Evolutionary conservation across 2,888 invertebrate species (phyloP), one percentile per base, ranked within the genome.

Genomic region (Sepiola atlantica): DNA sequence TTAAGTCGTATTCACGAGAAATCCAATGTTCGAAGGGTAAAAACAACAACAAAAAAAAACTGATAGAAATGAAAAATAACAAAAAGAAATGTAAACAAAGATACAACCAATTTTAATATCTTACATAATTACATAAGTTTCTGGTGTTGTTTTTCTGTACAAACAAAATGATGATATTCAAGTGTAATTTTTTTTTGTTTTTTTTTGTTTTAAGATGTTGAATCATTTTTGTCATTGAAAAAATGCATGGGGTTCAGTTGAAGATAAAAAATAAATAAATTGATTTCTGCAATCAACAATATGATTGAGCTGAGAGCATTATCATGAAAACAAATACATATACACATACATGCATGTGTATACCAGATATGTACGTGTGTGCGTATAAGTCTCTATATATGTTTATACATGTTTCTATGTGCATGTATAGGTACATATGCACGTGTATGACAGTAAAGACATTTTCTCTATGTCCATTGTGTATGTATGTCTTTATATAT

Each of bases 61-160:
- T 45, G 8, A 45, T 12, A 77, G 28, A 77, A 54, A 45, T 14
- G 1, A 92, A 14, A 92, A 45, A 92, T 12, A 92, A 92, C n/a
- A 92, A 92, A 28, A 45, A 2, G 45, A 45, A 28, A 92, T 55
- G 21, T n/a, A 45, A 28, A n/a, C 45, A 92, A 92, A 92, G 92
- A 92, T 92, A 92, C 92, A 92, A 92, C 92, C 45, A 55, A 45
- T 92, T 92, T 92, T 92, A 92, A 54, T 92, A 92, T 92, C 24
- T 92, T 92, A 92, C 92, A 92, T 92, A 92, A 92, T 92, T 77
- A 77, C 77, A 77, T 24, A 21, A 20, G 6, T 57, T 57, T 16
- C 8, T 2, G 45, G 45, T 45, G 45, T 77, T 77, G 14, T n/a
- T 77, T 77, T 77, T 77, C 77, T 77, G 77, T 77, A 77, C 77